A percentile compares a stretch with the other conserved stretches of the same genome.
phyloP scores from a whole-genome alignment of 2,113 vertebrate genomes.

The Pelmatolapia mariae region DNA sequence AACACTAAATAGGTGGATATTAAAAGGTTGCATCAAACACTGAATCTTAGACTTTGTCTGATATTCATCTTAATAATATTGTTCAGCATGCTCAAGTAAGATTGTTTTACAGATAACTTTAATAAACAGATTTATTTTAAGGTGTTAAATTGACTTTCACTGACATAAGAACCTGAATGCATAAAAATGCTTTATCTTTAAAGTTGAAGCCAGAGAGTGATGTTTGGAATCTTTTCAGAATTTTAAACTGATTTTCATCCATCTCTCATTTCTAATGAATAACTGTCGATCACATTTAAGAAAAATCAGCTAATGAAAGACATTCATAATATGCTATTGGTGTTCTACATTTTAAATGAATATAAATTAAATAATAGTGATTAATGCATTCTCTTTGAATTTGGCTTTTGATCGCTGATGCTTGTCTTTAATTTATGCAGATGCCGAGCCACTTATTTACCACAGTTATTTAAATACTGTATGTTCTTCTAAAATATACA shows the following conservation, averaged over 20 bases:
- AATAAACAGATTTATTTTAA: background rate
- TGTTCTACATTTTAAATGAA: constrained; percentile 51
- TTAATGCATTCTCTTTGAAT: constrained; percentile 70
- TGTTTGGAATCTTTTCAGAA: background rate
- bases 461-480: constrained; percentile 43
- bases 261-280: constrained; percentile 3
- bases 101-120: background rate
- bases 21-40: background rate
- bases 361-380: constrained; percentile 69
- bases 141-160: background rate
- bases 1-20: background rate
- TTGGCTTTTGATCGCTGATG: constrained; percentile 47
- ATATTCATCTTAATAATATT: background rate
- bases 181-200: background rate
- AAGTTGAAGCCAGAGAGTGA: background rate
- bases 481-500: constrained; percentile 51
- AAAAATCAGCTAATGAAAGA: constrained; percentile 42
- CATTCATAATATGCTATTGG: constrained; percentile 33
- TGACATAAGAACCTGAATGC: background rate
- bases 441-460: constrained; percentile 40
- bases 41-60: background rate
- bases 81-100: background rate
- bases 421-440: constrained; percentile 64
- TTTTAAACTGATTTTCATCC: background rate
- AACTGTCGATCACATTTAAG: constrained; percentile 10